Conservation (phyloP, 2,888 invertebrate genomes). For the Cryptus armator region DNA sequence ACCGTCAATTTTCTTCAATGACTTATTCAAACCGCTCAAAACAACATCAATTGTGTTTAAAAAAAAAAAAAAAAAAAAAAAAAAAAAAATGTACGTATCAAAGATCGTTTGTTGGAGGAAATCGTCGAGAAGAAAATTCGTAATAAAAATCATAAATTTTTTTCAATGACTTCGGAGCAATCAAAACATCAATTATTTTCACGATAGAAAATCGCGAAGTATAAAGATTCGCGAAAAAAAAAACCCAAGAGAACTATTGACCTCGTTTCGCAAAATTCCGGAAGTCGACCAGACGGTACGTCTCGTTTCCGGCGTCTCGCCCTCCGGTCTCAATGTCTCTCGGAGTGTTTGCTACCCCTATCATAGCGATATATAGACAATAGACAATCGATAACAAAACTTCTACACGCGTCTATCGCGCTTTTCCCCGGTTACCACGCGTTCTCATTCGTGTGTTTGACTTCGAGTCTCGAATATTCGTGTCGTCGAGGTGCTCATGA, state of each 20-base stretch:
- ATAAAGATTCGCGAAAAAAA: neutral
- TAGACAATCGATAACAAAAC: neutral
- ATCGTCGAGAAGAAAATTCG: neutral
- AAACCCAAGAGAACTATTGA: constrained; percentile 3
- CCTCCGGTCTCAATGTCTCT: neutral
- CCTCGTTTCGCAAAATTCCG: constrained; percentile 64
- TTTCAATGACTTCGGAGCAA: neutral
- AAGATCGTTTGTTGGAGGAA: too few species aligned
- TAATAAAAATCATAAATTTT: neutral
- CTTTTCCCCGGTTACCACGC: neutral
- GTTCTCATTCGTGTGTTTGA: neutral
- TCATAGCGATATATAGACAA: neutral
- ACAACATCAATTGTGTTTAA: too few species aligned
- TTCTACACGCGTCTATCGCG: neutral
- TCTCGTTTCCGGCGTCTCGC: constrained; percentile 69
- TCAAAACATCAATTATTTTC: neutral
- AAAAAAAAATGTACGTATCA: too few species aligned
- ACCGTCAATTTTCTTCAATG: too few species aligned
- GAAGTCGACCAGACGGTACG: constrained; percentile 75
- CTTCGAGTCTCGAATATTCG: neutral
- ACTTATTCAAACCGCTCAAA: too few species aligned
- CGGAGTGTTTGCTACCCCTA: neutral
- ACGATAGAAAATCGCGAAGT: neutral
- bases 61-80: too few species aligned
- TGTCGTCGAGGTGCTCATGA: neutral